Conservation (phyloP, 2,888 invertebrate species). For the Aproaerema taeniolella region DNA sequence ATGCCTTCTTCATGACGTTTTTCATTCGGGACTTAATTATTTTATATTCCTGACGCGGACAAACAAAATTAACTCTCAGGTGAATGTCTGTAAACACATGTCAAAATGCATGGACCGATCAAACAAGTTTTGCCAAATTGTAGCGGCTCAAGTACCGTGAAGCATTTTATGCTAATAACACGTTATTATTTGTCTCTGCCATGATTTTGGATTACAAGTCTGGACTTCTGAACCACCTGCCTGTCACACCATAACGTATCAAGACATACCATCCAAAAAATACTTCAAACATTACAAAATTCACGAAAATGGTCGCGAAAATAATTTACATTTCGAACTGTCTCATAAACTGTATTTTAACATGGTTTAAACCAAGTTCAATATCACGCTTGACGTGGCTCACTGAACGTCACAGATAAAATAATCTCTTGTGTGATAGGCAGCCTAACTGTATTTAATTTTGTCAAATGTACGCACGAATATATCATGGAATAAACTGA, state of each 20-base stretch:
- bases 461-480: conserved; percentile 15
- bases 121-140: conserved; percentile 12
- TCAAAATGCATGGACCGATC: conserved; percentile 3
- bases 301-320: too few relatives aligned
- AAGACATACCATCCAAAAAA: not conserved
- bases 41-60: too few relatives aligned
- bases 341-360: too few relatives aligned
- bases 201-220: conserved; percentile 18
- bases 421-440: conserved; percentile 12
- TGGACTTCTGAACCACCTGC: conserved; percentile 15
- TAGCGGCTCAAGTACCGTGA: conserved; percentile 23
- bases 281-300: too few relatives aligned
- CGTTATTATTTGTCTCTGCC: conserved; percentile 22
- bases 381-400: not conserved
- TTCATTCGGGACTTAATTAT: too few relatives aligned
- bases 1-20: too few relatives aligned
- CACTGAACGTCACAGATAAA: not conserved
- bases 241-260: conserved; percentile 12
- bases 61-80: too few relatives aligned
- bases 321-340: too few relatives aligned
- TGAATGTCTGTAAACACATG: too few relatives aligned
- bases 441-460: conserved; percentile 17
- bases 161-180: conserved; percentile 27
- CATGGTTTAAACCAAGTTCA: not conserved
- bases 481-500: conserved; percentile 7